Conservation (phyloP, 2,888 invertebrate genomes). For the Leptopilina drosophilae region DNA sequence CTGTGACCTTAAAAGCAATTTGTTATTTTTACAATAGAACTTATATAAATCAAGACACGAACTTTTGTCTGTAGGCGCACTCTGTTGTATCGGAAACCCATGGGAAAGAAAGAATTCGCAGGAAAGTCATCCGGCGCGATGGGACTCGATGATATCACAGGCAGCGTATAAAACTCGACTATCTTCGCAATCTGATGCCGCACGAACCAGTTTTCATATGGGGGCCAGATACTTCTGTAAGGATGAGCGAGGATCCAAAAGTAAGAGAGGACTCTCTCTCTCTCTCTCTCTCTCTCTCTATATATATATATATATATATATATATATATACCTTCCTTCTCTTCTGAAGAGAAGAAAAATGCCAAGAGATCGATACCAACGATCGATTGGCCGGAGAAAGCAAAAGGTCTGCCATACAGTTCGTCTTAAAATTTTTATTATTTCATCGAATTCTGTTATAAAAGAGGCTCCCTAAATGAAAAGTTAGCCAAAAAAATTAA, state of each 20-base stretch:
- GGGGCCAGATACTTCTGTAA: slow-evolving; percentile 60
- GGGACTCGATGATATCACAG: slow-evolving; percentile 70
- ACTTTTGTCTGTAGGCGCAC: not conserved
- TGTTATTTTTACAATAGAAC: not conserved
- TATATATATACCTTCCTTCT: slow-evolving; percentile 43
- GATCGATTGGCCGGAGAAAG: slow-evolving; percentile 56
- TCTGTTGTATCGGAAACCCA: slow-evolving; percentile 67
- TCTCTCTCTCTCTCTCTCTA: slow-evolving; percentile 48
- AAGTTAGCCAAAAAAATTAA: not conserved
- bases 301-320: too few relatives aligned
- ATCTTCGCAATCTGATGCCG: slow-evolving; percentile 75
- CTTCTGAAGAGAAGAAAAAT: slow-evolving; percentile 51
- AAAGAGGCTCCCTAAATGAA: slow-evolving; percentile 28
- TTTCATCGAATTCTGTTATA: slow-evolving; percentile 34
- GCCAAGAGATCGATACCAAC: slow-evolving; percentile 52
- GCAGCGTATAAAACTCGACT: slow-evolving; percentile 71
- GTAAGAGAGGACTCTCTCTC: slow-evolving; percentile 45
- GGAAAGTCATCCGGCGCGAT: slow-evolving; percentile 73
- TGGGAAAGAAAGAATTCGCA: slow-evolving; percentile 73
- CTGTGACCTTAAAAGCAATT: not conserved
- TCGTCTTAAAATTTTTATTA: slow-evolving; percentile 11
- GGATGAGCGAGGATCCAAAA: slow-evolving; percentile 56
- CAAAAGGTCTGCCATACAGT: slow-evolving; percentile 43
- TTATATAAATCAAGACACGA: not conserved
- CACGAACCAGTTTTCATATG: slow-evolving; percentile 75